Base-by-base conservation (phyloP, 2,888 invertebrate genomes). In the Athalia rosae region DNA sequence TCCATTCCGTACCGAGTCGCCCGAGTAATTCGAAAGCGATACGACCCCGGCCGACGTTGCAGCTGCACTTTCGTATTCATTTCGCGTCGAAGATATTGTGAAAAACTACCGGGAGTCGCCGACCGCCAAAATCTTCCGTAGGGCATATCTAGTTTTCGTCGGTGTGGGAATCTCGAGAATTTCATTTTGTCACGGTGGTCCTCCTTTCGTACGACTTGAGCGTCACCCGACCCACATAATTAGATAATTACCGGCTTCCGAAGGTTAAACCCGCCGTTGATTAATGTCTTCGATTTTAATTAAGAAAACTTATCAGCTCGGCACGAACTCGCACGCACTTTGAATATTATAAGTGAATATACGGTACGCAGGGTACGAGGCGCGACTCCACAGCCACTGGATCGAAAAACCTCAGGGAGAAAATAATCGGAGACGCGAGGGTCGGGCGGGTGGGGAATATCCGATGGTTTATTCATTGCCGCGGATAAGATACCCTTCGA, bases 21-120 rank as follows among this genome's bases (percentile, higher is more conserved):
- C 87, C 86, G 88, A 87, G 89, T 89, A 89, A 89, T 89, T 89
- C 89, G 89, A 89, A 89, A 89, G 87, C 88, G 88, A 89, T 89
- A 88, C 87, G 86, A 88, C 87, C 87, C 87, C 84, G 83, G 81
- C 81, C 13, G 58, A 53, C 8, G 1, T 79, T 86, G 86, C 87
- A 87, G 88, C 88, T 88, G 88, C 87, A 86, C n/a, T 11, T 15
- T 64, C 13, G 64, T 4, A 28, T 85, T 88, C 89, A 87, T 89
- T 88, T 88, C 88, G 88, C 89, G 89, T 89, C 87, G 88, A 43
- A 62, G 87, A 89, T 88, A 88, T 87, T 87, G 86, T 87, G 86
- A 85, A 83, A 84, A 85, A 87, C 85, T 87, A 87, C 85, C 87
- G 84, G 82, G 11, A 11, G 43, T 8, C 7, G 45, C 43, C 7